Evolutionary conservation across 2,113 vertebrate species (phyloP), one percentile per base, ranked within the genome.

Genomic region (Xenopus laevis): DNA sequence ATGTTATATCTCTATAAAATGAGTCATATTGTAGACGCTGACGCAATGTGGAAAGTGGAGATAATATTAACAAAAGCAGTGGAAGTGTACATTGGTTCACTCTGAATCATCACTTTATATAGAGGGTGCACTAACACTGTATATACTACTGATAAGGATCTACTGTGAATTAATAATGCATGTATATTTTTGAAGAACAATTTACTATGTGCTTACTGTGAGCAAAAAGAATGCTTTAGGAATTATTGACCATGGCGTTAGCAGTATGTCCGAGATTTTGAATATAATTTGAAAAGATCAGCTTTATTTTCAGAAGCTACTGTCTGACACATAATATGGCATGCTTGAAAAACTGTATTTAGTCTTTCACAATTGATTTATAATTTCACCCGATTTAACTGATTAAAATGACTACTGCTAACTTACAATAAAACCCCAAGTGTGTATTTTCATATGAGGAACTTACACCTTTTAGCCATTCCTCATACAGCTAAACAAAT

Each of bases 401-500:
- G 55, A 59, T 61, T 59, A 61, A 20, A 46, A 18, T 44, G 27
- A 62, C 27, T 30, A 27, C 59, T 52, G 47, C 52, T 50, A 21
- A 47, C 10, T 13, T 40, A 27, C 9, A 65, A 15, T 15, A 30
- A 21, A 46, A 58, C 1, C 40, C 13, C 33, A 44, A 53, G n/a
- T 13, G 9, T 18, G 52, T 58, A 15, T 20, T 40, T 61, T 67
- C 61, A 45, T 23, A 67, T 67, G 65, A 23, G 27, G 21, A 45
- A 13, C 62, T 23, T 68, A 57, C 66, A 77, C 74, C 60, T 63
- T 70, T 77, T 50, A 70, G 59, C 60, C 67, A 65, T 77, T 77
- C 74, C 64, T 70, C 33, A 70, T 53, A 64, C 64, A 52, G 47
- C 27, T 50, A 68, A 70, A 77, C 59, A 77, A 69, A 70, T 57